phyloP scores from a whole-genome alignment of 92 coral and sea anemone genomes.

The Palythoa heliodiscus region DNA sequence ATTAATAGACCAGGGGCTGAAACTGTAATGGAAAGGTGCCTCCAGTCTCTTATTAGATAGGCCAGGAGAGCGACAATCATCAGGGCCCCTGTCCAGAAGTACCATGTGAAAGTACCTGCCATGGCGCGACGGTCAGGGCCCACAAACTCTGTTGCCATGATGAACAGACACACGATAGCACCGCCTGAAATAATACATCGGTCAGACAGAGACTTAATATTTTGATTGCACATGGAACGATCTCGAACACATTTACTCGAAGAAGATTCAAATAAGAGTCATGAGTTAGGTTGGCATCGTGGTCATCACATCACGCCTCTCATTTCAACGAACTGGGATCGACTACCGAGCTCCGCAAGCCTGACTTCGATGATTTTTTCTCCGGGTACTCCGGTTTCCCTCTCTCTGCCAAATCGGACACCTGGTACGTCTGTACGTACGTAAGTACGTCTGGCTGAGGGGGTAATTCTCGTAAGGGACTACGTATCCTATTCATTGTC shows the following conservation, averaged over 20 bases:
- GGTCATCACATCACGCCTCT: too few relatives aligned
- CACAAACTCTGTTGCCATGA: constrained; percentile 92
- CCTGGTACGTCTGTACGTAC: too few relatives aligned
- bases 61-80: constrained; percentile 86
- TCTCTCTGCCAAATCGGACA: too few relatives aligned
- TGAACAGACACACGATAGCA: constrained; percentile 84
- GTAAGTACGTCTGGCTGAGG: too few relatives aligned
- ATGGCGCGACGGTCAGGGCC: constrained; percentile 86
- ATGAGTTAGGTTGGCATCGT: too few relatives aligned
- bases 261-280: not conserved
- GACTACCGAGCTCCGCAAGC: too few relatives aligned
- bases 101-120: constrained; percentile 92
- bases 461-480: too few relatives aligned
- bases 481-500: too few relatives aligned
- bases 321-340: too few relatives aligned
- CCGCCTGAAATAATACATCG: constrained; percentile 65
- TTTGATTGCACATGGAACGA: not conserved
- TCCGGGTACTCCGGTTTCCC: too few relatives aligned
- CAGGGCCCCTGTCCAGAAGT: constrained; percentile 85
- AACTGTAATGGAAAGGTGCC: constrained; percentile 76
- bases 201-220: not conserved
- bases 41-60: constrained; percentile 96
- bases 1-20: constrained; percentile 87
- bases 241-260: not conserved
- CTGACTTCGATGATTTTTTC: too few relatives aligned